Conservation (phyloP, 2,797 vertebrate genomes). For the Okamejei kenojei region DNA sequence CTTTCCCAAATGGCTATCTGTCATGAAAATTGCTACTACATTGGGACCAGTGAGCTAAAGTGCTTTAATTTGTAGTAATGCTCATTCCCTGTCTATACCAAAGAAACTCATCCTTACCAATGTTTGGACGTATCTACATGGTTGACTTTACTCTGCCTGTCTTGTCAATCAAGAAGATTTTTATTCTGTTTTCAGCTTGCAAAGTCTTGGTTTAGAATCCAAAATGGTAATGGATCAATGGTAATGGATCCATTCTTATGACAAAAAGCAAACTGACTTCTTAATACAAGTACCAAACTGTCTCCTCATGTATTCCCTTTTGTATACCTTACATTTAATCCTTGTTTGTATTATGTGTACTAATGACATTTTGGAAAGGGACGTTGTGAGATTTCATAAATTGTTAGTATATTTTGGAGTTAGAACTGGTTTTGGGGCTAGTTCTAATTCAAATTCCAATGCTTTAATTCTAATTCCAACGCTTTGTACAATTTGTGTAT, state of each 20-base stretch:
- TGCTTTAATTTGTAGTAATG: too few species aligned
- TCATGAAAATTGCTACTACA: background rate
- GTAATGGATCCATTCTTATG: background rate
- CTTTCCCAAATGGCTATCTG: background rate
- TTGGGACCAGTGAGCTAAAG: background rate
- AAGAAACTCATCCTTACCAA: background rate
- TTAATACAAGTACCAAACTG: background rate
- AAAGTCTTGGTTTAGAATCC: background rate
- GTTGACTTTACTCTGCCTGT: background rate
- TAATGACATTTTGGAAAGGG: background rate
- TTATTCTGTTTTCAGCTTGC: background rate
- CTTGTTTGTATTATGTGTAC: slow-evolving; percentile 14
- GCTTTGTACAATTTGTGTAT: background rate
- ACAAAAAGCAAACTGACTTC: background rate
- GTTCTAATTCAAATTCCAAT: too few species aligned
- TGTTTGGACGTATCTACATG: background rate
- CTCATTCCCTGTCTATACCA: background rate
- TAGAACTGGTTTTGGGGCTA: background rate
- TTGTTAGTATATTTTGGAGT: background rate
- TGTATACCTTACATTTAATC: too few species aligned
- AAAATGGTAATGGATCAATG: too few species aligned
- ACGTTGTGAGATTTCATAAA: background rate
- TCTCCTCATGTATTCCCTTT: background rate
- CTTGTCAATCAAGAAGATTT: background rate
- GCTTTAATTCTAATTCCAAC: too few species aligned